phyloP scores from a whole-genome alignment of 35 echinoderm and acorn worm genomes.

The Apostichopus japonicus region DNA sequence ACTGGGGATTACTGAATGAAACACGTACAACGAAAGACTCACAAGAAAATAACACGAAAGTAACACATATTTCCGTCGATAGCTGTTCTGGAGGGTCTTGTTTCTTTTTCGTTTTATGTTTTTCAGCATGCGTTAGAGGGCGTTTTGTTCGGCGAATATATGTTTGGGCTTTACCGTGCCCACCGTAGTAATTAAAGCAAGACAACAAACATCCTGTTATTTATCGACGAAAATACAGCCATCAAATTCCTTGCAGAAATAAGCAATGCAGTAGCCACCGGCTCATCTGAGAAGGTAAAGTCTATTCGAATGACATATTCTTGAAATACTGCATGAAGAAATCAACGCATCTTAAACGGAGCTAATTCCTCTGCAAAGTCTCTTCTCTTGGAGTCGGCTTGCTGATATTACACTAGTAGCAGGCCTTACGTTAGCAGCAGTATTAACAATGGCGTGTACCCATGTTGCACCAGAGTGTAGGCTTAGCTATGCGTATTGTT shows the following conservation, averaged over 20 bases:
- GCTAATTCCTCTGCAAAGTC: no score
- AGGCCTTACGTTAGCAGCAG: no score
- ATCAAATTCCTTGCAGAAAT: background rate
- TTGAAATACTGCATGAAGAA: no score
- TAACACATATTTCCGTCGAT: no score
- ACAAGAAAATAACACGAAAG: no score
- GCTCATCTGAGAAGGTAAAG: background rate
- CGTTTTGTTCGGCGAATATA: background rate
- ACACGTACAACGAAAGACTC: no score
- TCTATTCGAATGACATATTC: background rate
- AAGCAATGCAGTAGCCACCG: background rate
- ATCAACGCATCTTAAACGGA: no score
- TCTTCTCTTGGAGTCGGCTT: no score
- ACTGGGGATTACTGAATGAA: no score
- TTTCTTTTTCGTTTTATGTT: no score
- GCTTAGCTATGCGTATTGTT: background rate
- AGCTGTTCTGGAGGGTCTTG: no score
- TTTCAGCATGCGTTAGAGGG: background rate
- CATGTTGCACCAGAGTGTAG: background rate
- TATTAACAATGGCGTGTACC: background rate
- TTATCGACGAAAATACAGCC: background rate
- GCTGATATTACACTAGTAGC: no score
- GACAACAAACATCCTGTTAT: constrained; percentile 4
- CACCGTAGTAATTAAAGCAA: background rate
- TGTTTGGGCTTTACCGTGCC: background rate